Evolutionary conservation across 2,113 vertebrate genomes (phyloP).

Genomic region (Gobiocypris rarus): DNA sequence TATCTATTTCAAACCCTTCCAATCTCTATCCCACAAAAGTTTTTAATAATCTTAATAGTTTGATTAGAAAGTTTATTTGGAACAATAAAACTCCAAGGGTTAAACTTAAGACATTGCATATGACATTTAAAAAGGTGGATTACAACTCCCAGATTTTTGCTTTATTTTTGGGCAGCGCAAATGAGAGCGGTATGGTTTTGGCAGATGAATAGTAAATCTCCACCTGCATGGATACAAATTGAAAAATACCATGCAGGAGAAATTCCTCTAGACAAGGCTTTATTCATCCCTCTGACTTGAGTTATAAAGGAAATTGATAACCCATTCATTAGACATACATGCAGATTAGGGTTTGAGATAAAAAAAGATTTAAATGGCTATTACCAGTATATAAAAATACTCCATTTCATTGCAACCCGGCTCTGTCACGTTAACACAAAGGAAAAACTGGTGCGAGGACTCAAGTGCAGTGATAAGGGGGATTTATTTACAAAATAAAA

Average conservation of each 20-base stretch:
- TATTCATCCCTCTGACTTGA: not conserved
- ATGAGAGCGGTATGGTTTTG: not conserved
- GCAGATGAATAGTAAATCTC: not conserved
- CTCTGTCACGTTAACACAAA: too few relatives aligned
- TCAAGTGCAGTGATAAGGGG: too few relatives aligned
- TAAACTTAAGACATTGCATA: not conserved
- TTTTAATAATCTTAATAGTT: constrained; percentile 32
- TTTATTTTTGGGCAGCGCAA: too few relatives aligned
- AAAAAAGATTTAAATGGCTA: not conserved
- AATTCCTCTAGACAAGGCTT: not conserved
- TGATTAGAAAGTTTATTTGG: constrained; percentile 26
- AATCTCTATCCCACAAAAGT: constrained; percentile 27
- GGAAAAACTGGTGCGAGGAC: too few relatives aligned
- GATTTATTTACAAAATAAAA: too few relatives aligned
- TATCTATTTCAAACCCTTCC: constrained; percentile 29
- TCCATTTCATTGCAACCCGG: too few relatives aligned
- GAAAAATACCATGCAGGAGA: not conserved
- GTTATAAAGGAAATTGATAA: not conserved
- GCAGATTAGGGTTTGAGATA: not conserved
- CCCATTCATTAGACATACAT: not conserved
- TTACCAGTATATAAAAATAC: not conserved
- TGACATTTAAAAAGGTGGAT: not conserved
- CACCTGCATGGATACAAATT: constrained; percentile 21
- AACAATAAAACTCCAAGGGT: constrained; percentile 24
- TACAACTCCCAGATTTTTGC: constrained; percentile 6